Percentiles rank a stretch among this genome's conserved stretches.
These are phyloP conservation scores for Vulpes lagopus DNA, from an alignment of 2,113 vertebrate genomes.

Conservation along the genomic window DNA sequence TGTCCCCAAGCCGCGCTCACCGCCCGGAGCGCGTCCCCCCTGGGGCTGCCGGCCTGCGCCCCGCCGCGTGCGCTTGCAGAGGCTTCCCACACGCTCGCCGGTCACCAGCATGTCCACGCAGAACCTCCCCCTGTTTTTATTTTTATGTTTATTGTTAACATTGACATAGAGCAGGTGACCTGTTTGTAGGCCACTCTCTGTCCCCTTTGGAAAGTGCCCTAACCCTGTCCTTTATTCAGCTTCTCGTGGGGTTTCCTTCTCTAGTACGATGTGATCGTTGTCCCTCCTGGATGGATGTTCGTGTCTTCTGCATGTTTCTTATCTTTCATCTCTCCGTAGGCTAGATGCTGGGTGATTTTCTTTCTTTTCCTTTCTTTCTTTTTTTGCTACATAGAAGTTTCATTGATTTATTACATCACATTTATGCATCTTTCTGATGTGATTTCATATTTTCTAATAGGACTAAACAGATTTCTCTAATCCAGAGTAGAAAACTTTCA, in stretches of 20 bases:
- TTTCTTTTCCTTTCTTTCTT: not conserved
- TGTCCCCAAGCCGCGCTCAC: no score
- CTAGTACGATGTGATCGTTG: not conserved
- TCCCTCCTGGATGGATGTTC: not conserved
- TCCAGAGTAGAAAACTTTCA: not conserved
- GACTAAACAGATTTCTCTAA: not conserved
- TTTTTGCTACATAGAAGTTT: not conserved
- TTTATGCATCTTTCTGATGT: not conserved
- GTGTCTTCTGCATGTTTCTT: not conserved
- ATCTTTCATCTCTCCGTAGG: not conserved
- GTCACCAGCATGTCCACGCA: not conserved
- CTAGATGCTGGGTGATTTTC: not conserved
- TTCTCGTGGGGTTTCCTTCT: not conserved
- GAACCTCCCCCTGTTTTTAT: not conserved
- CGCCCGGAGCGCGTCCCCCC: no score
- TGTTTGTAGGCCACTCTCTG: not conserved
- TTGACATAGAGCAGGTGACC: not conserved
- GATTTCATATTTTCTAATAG: not conserved
- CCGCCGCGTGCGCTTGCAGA: not conserved
- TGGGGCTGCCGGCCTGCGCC: no score
- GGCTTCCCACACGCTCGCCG: no score
- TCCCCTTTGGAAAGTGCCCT: not conserved
- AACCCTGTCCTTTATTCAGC: not conserved
- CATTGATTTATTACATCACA: not conserved
- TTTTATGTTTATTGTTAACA: not conserved